These are phyloP conservation scores for Orchesellides sinensis DNA, from an alignment of 2,888 invertebrate species.

Conservation along the genomic window DNA sequence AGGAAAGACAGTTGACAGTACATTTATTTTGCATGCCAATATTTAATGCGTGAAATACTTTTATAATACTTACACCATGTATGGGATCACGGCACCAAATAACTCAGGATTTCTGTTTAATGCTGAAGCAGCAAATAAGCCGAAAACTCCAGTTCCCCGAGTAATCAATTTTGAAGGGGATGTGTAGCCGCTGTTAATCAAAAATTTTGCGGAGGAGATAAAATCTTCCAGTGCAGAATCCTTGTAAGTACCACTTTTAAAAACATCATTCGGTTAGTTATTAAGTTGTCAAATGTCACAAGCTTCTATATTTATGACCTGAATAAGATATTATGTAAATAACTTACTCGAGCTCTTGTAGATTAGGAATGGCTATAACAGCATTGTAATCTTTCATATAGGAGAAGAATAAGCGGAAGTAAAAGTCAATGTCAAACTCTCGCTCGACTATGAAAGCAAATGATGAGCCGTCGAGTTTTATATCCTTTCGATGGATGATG, in stretches of 20 bases:
- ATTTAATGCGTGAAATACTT: not conserved
- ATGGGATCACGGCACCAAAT: conserved; percentile 93
- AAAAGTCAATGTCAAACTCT: conserved; percentile 65
- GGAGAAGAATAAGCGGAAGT: conserved; percentile 64
- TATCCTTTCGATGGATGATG: conserved; percentile 63
- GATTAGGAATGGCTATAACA: conserved; percentile 66
- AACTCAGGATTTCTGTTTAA: conserved; percentile 90
- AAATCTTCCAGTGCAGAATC: conserved; percentile 63
- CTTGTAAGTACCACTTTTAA: conserved; percentile 58
- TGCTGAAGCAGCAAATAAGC: conserved; percentile 65
- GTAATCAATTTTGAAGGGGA: conserved; percentile 81
- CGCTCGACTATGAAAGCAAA: conserved; percentile 62
- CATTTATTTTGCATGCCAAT: not conserved
- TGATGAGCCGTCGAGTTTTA: conserved; percentile 59
- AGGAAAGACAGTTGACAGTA: not conserved
- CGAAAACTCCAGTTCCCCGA: conserved; percentile 65
- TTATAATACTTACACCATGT: conserved; percentile 87
- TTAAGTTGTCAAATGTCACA: no score
- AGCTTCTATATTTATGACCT: no score
- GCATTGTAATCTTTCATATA: conserved; percentile 69
- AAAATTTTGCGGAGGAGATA: conserved; percentile 91
- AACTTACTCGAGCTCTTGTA: conserved; percentile 59
- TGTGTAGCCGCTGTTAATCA: conserved; percentile 89
- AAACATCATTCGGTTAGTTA: no score
- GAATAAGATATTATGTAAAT: no score